Conservation (phyloP, 53 echinoderm and acorn worm species). For the Holothuria scabra region DNA sequence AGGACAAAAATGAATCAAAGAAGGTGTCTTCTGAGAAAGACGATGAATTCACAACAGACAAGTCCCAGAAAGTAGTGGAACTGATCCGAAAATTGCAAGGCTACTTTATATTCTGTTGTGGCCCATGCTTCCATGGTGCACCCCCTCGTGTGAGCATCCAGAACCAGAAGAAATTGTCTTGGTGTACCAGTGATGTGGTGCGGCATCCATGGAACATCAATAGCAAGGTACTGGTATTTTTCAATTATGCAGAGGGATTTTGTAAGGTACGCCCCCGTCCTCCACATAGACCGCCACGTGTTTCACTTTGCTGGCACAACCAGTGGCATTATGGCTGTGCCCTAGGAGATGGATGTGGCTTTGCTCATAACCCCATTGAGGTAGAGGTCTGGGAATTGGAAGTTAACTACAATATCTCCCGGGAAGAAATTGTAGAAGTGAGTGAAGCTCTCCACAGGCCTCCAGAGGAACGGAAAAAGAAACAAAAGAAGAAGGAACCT, state of each 20-base stretch:
- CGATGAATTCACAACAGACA: background rate
- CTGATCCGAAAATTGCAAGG: constrained; percentile 50
- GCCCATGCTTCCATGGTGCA: constrained; percentile 63
- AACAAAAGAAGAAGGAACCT: background rate
- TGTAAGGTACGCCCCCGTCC: constrained; percentile 78
- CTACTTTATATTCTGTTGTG: constrained; percentile 70
- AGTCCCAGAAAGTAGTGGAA: background rate
- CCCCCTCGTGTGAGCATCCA: constrained; percentile 65
- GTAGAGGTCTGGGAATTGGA: constrained; percentile 79
- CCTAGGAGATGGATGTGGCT: constrained; percentile 69
- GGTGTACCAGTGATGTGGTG: constrained; percentile 61
- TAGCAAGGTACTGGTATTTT: constrained; percentile 65
- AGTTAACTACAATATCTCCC: constrained; percentile 32
- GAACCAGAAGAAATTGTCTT: constrained; percentile 21
- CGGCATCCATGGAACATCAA: constrained; percentile 71
- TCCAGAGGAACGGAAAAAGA: background rate
- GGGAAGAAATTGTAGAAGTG: constrained; percentile 62
- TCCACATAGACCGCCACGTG: constrained; percentile 73
- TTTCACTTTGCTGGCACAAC: constrained; percentile 69
- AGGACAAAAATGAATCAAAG: background rate
- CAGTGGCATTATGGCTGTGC: constrained; percentile 71
- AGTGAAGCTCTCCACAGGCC: background rate
- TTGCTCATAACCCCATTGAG: constrained; percentile 78
- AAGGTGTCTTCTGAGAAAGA: background rate
- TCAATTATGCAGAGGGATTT: constrained; percentile 60